Evolutionary conservation across 2,113 vertebrate species (phyloP).

Genomic region (Salminus brasiliensis): DNA sequence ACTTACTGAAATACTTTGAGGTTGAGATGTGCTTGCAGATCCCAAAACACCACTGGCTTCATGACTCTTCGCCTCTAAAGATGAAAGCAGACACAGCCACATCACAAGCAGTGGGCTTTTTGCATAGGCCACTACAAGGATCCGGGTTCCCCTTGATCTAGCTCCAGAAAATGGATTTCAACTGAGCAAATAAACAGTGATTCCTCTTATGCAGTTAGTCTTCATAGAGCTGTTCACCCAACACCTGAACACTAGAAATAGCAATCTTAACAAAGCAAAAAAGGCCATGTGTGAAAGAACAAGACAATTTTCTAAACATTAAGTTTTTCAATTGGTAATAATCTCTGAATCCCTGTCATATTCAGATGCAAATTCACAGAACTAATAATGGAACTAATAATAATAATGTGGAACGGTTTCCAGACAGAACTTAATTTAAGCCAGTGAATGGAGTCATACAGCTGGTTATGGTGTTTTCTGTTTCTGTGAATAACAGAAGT

Average conservation of each 20-base stretch:
- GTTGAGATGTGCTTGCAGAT: background rate
- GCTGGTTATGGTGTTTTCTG: too few relatives aligned
- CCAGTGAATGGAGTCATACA: too few relatives aligned
- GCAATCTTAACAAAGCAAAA: background rate
- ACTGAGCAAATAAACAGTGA: background rate
- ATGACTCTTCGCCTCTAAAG: background rate
- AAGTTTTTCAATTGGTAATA: background rate
- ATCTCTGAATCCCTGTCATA: background rate
- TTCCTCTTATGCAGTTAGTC: background rate
- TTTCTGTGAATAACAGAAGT: too few relatives aligned
- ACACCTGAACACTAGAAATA: background rate
- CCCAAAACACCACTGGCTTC: background rate
- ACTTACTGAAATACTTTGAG: background rate
- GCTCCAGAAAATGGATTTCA: background rate
- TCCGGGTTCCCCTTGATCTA: background rate
- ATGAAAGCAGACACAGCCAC: constrained; percentile 1
- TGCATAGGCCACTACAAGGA: background rate
- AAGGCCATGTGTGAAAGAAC: background rate
- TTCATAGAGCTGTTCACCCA: background rate
- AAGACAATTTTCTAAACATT: background rate
- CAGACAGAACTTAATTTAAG: background rate
- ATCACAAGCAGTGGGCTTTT: background rate
- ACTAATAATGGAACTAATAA: background rate
- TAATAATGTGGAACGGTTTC: background rate
- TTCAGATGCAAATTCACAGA: background rate